phyloP scores from a whole-genome alignment of 2,113 vertebrate species.

The Struthio camelus region DNA sequence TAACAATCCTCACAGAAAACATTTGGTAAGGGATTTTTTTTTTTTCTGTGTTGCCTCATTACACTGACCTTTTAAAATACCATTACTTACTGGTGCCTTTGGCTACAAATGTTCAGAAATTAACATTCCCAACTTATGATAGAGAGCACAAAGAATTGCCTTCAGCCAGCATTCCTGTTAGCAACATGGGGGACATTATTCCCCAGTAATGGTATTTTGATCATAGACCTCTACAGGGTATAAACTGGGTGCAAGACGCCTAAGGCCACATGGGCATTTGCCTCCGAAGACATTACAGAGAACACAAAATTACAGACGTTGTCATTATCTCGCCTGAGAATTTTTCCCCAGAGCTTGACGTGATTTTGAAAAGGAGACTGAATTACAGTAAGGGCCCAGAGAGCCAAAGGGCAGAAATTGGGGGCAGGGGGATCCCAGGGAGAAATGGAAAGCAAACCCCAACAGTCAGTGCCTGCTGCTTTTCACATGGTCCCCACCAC shows the following conservation, averaged over 20 bases:
- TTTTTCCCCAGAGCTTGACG: neutral
- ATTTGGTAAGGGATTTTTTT: neutral
- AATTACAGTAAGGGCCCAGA: neutral
- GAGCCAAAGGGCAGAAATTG: neutral
- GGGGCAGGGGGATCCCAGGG: neutral
- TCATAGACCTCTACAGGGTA: neutral
- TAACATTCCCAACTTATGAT: neutral
- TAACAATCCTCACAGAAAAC: conserved; percentile 12
- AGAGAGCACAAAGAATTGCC: neutral
- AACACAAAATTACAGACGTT: neutral
- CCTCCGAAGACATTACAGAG: neutral
- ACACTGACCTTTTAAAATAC: conserved; percentile 29
- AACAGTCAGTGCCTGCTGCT: neutral
- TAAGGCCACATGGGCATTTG: neutral
- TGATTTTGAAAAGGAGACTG: neutral
- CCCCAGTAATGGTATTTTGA: neutral
- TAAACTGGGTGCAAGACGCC: neutral
- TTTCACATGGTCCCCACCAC: neutral
- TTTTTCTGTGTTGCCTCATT: neutral
- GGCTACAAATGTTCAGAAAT: conserved; percentile 28
- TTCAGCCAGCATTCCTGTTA: neutral
- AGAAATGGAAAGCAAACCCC: neutral
- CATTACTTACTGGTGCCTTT: neutral
- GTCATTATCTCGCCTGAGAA: neutral
- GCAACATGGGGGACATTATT: neutral